Conservation (phyloP, 2,113 vertebrate genomes). For the Opisthocomus hoazin region DNA sequence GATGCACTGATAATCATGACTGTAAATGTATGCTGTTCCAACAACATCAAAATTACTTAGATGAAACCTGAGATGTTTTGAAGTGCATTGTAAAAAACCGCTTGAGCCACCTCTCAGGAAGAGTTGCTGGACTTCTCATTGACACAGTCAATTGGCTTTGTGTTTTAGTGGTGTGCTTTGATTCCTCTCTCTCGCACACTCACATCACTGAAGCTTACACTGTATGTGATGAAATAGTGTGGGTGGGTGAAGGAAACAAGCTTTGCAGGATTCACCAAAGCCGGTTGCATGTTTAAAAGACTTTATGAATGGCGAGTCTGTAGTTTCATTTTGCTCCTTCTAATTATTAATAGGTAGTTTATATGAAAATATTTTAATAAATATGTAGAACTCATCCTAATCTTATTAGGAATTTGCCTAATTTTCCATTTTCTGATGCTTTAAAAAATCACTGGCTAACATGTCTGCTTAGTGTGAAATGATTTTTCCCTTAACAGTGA, state of each 20-base stretch:
- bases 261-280: not conserved
- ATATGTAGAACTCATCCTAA: not conserved
- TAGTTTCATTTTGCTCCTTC: not conserved
- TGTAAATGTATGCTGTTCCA: not conserved
- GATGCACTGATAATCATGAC: not conserved
- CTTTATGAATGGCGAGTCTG: not conserved
- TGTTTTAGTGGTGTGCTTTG: not conserved
- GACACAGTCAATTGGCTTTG: not conserved
- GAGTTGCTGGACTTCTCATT: not conserved
- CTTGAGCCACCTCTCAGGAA: not conserved
- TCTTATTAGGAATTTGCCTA: not conserved
- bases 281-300: not conserved
- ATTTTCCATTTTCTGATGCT: not conserved
- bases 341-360: not conserved
- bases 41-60: not conserved
- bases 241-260: not conserved
- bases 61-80: not conserved
- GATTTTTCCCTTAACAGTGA: not conserved
- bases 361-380: not conserved
- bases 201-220: not conserved
- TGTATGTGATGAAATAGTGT: not conserved
- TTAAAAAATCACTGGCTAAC: not conserved
- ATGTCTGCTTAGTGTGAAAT: not conserved
- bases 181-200: fast-evolving
- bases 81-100: not conserved